Evolutionary conservation across 2,113 vertebrate species (phyloP).

Genomic region (Thunnus maccoyii): DNA sequence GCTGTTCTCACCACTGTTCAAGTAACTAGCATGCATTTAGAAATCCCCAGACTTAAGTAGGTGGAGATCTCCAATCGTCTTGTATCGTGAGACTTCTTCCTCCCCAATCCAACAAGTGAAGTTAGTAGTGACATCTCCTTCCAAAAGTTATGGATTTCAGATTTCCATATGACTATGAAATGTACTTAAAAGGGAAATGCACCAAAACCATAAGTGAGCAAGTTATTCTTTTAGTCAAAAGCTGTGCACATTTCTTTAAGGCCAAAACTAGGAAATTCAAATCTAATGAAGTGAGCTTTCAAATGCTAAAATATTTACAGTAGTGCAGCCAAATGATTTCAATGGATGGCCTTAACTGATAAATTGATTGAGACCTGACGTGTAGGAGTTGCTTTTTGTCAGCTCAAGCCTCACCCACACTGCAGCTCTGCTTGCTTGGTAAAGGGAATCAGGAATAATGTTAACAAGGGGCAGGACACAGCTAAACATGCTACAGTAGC

Average conservation of each 20-base stretch:
- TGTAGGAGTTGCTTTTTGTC: neutral
- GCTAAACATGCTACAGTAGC: too few relatives aligned
- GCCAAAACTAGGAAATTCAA: neutral
- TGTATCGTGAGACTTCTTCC: neutral
- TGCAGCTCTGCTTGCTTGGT: too few relatives aligned
- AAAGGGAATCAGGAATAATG: too few relatives aligned
- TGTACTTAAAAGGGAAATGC: neutral
- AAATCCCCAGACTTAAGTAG: too few relatives aligned
- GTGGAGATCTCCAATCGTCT: too few relatives aligned
- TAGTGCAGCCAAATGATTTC: neutral
- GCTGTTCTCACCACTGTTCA: too few relatives aligned
- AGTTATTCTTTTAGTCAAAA: neutral
- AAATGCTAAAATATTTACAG: slow-evolving; percentile 3
- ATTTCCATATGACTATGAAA: neutral
- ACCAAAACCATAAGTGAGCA: neutral
- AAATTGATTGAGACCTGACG: neutral
- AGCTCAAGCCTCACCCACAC: neutral
- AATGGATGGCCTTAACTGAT: too few relatives aligned
- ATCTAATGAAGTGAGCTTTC: neutral
- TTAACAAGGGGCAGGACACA: too few relatives aligned
- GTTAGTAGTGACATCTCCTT: too few relatives aligned
- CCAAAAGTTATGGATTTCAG: neutral
- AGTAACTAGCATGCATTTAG: too few relatives aligned
- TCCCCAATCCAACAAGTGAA: neutral
- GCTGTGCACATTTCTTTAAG: neutral